Evolutionary conservation across 1,140 invertebrate genomes (phyloP), one percentile per base, ranked within the genome.

Genomic region (Scaptodrosophila lebanonensis): DNA sequence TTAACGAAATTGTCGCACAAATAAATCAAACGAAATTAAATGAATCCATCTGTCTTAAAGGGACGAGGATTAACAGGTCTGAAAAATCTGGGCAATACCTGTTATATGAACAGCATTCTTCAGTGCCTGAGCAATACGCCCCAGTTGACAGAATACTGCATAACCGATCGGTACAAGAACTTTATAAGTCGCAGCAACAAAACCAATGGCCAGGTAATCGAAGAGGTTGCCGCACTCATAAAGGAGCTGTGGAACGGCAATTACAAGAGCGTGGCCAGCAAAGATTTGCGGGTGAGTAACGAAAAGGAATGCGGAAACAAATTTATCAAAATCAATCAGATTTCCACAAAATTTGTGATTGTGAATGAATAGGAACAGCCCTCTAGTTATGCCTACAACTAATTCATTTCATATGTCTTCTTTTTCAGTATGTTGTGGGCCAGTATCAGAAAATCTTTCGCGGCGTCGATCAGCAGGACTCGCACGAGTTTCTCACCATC

Each of bases 81-180:
- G 2, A 93, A 93, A 70, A 97, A 98, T 88, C 88, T 97, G 6
- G 95, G 95, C 3, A 99, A 99, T 86, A 98, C 97, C 2, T 99
- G 97, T 87, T 99, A 99, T 76, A 96, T 99, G 94, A 99, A 98
- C 89, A 96, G 96, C 15, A 98, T 97, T 17, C 91, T 99, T 29
- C 97, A 99, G 85, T 98, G 96, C 73, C 87, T 99, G 13, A 94
- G 92, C 69, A 94, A 95, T 79, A 95, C 94, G 0, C 88, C 89
- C 1, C 89, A 90, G n/a, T 86, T 97, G 12, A 90, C 91, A 4
- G 90, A 91, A 11, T 96, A 95, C 87, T 95, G 96, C 84, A 91
- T 86, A 66, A 89, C 91, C n/a, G 89, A 91, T 53, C 84, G 88
- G 44, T 93, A 93, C 66, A 77, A 88, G 15, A 89, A 90, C 40